Evolutionary conservation across 1,140 invertebrate species (phyloP).

Genomic region (Plectrocnemia conspersa): DNA sequence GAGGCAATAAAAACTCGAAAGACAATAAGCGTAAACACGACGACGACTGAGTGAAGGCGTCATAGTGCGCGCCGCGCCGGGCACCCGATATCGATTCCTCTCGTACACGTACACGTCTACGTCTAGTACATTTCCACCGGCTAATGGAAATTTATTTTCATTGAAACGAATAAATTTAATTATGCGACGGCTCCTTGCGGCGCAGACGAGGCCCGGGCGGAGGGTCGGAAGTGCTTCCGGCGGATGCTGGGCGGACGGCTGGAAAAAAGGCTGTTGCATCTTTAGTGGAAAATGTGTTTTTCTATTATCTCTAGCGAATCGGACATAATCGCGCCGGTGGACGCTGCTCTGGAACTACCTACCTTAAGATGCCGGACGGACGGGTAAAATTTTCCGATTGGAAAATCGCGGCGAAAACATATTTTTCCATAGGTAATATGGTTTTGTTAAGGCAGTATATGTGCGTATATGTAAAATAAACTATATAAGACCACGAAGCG

Average conservation of each 20-base stretch:
- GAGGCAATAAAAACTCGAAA: constrained; percentile 21
- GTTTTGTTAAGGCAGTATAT: background rate
- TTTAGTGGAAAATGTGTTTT: background rate
- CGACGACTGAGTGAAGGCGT: background rate
- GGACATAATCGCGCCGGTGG: too few relatives aligned
- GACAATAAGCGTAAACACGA: constrained; percentile 13
- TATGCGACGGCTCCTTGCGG: constrained; percentile 21
- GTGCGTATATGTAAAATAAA: background rate
- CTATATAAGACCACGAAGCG: background rate
- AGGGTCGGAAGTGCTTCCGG: background rate
- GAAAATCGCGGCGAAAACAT: too few relatives aligned
- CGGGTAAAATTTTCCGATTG: background rate
- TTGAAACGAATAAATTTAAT: constrained; percentile 27
- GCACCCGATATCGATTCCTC: background rate
- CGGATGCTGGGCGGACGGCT: background rate
- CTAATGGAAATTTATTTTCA: constrained; percentile 28
- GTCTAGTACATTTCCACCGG: too few relatives aligned
- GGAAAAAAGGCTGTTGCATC: constrained; percentile 3
- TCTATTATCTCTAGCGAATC: background rate
- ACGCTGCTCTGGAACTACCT: too few relatives aligned
- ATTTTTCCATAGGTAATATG: too few relatives aligned
- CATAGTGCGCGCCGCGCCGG: too few relatives aligned
- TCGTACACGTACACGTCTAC: background rate
- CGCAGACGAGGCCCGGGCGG: constrained; percentile 1
- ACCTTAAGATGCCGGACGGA: background rate